Conservation (phyloP, 2,888 invertebrate species). For the Nomada ferruginata region DNA sequence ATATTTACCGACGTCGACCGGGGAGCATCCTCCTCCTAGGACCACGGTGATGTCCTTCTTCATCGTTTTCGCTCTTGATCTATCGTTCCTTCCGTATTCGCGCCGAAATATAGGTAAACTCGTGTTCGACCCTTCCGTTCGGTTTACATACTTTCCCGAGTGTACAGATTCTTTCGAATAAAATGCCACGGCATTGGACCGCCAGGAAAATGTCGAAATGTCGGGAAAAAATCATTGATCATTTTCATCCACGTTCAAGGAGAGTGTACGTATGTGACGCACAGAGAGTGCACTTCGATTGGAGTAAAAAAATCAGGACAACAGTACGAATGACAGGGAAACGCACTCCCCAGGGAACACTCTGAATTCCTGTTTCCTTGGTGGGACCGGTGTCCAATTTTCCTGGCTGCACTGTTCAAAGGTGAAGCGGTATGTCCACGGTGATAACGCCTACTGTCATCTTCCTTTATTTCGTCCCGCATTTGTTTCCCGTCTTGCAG, state of each 20-base stretch:
- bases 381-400: background rate
- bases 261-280: background rate
- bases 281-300: background rate
- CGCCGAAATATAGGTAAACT: constrained; percentile 22
- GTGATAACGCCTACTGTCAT: constrained; percentile 9
- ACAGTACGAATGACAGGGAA: background rate
- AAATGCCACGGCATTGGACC: background rate
- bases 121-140: background rate
- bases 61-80: constrained; percentile 20
- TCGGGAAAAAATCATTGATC: too few relatives aligned
- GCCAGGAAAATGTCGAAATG: too few relatives aligned
- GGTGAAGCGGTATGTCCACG: constrained; percentile 4
- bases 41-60: background rate
- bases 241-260: background rate
- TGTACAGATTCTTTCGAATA: background rate
- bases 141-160: constrained; percentile 12
- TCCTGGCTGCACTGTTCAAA: background rate
- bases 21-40: constrained; percentile 22
- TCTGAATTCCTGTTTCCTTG: background rate
- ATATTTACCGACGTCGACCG: constrained; percentile 67
- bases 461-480: constrained; percentile 16
- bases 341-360: background rate
- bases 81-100: constrained; percentile 7
- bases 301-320: background rate
- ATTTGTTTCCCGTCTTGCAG: constrained; percentile 16